Percentiles rank a stretch among this genome's conserved stretches.
Evolutionary conservation across 2,113 vertebrate species (phyloP).

Genomic region (Emydura subglobosa): DNA sequence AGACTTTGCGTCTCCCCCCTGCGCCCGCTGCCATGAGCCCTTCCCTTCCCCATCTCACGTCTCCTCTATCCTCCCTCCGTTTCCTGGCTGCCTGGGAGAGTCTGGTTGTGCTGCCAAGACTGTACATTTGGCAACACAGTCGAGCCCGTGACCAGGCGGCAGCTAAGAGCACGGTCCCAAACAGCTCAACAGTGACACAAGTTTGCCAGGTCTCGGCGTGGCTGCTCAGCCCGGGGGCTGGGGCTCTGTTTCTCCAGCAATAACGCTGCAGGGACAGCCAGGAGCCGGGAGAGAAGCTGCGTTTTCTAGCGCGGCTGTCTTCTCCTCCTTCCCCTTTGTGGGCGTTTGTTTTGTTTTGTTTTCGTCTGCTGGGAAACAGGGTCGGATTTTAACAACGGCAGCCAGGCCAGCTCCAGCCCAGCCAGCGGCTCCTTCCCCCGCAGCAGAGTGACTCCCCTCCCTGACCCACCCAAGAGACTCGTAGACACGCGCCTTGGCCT

Average conservation of each 20-base stretch:
- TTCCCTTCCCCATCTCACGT: neutral
- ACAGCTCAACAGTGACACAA: too few species aligned
- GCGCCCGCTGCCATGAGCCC: too few species aligned
- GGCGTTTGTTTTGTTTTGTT: neutral
- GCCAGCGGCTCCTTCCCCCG: neutral
- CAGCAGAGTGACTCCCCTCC: neutral
- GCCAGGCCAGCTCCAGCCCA: neutral
- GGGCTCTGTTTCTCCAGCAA: too few species aligned
- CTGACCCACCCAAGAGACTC: neutral
- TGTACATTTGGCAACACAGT: neutral
- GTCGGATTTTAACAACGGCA: neutral
- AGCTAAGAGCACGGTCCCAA: neutral
- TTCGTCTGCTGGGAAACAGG: neutral
- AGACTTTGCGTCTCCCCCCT: neutral
- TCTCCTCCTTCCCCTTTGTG: neutral
- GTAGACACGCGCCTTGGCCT: too few species aligned
- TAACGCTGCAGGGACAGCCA: neutral
- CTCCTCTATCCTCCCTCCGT: neutral
- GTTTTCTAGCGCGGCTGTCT: too few species aligned
- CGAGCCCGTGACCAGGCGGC: neutral
- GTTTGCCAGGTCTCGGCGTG: neutral
- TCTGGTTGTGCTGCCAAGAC: neutral
- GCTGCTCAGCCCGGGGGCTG: neutral
- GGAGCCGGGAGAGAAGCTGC: too few species aligned
- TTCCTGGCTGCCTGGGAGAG: neutral